Conservation (phyloP, 2,797 vertebrate genomes). For the Poecilia picta region DNA sequence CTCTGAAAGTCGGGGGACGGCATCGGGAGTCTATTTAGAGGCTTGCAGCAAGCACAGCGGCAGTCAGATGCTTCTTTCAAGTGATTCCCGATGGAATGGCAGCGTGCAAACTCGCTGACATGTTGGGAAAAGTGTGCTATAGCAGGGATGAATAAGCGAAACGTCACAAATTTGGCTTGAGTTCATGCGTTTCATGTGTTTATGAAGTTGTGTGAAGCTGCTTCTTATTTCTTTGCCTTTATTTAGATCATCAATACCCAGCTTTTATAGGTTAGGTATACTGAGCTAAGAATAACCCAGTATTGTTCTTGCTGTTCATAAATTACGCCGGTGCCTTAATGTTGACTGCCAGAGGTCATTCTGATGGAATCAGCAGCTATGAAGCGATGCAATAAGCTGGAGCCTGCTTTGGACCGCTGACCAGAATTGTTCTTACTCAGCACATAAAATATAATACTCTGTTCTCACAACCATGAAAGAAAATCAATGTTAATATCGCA, state of each 20-base stretch:
- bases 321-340: background rate
- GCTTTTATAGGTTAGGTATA: background rate
- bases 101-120: slow-evolving; percentile 38
- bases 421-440: slow-evolving; percentile 5
- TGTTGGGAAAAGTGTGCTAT: slow-evolving; percentile 23
- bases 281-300: background rate
- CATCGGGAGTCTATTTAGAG: slow-evolving; percentile 50
- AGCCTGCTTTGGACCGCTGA: slow-evolving; percentile 3
- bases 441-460: slow-evolving; percentile 9
- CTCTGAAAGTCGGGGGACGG: slow-evolving; percentile 38
- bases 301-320: background rate
- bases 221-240: background rate
- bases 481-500: slow-evolving; percentile 18
- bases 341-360: slow-evolving; percentile 5
- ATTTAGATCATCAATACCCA: background rate
- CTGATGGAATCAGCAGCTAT: slow-evolving; percentile 6
- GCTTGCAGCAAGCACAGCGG: slow-evolving; percentile 36
- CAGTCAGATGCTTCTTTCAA: slow-evolving; percentile 40
- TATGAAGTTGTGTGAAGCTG: background rate
- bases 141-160: slow-evolving; percentile 19
- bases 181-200: background rate
- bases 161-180: background rate
- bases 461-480: slow-evolving; percentile 21
- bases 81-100: slow-evolving; percentile 18
- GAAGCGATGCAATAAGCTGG: slow-evolving; percentile 13